A percentile compares a stretch with the other conserved stretches of the same genome.
Conservation (phyloP, 2,113 vertebrate genomes). For the Sula dactylatra region DNA sequence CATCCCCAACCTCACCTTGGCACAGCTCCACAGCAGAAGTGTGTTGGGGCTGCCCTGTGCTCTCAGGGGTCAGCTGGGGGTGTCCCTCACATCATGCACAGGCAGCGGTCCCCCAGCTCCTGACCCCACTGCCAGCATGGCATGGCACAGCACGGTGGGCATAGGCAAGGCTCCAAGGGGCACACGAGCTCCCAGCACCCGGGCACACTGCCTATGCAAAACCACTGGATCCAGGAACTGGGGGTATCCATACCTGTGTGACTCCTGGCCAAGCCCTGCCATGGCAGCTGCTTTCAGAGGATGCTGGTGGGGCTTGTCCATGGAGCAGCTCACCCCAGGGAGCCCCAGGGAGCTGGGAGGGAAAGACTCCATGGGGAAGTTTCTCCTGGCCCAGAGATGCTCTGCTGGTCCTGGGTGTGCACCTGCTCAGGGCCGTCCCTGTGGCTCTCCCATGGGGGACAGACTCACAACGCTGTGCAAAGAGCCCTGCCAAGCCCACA, state of each 20-base stretch:
- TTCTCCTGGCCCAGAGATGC: background rate
- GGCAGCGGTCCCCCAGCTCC: background rate
- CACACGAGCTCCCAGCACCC: background rate
- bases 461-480: background rate
- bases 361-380: background rate
- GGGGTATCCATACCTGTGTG: rapidly evolving
- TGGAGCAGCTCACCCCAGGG: rapidly evolving
- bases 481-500: background rate
- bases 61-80: background rate
- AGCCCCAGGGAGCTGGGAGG: background rate
- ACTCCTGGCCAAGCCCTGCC: background rate
- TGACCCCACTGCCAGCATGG: background rate
- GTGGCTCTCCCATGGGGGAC: background rate
- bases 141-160: rapidly evolving
- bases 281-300: rapidly evolving
- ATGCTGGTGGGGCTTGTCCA: background rate
- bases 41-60: background rate
- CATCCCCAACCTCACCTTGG: rapidly evolving
- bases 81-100: too few relatives aligned
- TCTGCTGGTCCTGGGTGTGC: background rate
- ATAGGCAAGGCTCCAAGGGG: background rate
- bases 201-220: rapidly evolving
- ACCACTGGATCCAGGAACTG: background rate
- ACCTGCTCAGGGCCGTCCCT: background rate
- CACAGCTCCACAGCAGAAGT: rapidly evolving